Conservation (phyloP, 2,888 invertebrate species). For the Polydesmus complanatus region DNA sequence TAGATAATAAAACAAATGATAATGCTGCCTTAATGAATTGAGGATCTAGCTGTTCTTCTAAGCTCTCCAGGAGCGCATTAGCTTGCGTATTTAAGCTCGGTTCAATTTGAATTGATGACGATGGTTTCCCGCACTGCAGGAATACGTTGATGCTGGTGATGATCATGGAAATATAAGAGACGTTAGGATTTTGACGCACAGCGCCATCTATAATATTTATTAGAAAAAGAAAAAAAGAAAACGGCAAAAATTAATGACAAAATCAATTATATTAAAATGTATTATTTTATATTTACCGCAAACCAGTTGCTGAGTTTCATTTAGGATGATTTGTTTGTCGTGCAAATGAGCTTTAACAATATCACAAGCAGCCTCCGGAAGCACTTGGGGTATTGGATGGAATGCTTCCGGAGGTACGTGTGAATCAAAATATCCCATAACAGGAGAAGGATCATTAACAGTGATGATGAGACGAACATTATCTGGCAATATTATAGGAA, state of each 20-base stretch:
- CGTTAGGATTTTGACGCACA: slow-evolving; percentile 10
- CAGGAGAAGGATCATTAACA: slow-evolving; percentile 43
- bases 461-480: slow-evolving; percentile 64
- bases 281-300: background rate
- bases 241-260: background rate
- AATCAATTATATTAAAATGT: background rate
- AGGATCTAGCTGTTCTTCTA: slow-evolving; percentile 50
- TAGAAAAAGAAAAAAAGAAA: slow-evolving; percentile 19
- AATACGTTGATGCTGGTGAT: background rate
- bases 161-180: slow-evolving; percentile 7
- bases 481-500: slow-evolving; percentile 55
- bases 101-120: background rate
- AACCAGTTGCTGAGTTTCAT: background rate
- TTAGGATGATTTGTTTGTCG: background rate
- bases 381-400: slow-evolving; percentile 2
- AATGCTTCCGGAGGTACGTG: background rate
- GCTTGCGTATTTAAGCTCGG: slow-evolving; percentile 44
- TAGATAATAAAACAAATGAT: slow-evolving; percentile 56
- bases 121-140: background rate
- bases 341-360: background rate
- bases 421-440: slow-evolving; percentile 1
- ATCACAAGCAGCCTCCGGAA: background rate
- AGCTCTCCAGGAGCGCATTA: slow-evolving; percentile 49
- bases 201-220: slow-evolving; percentile 44
- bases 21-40: slow-evolving; percentile 41